Base-by-base conservation (phyloP, 1,140 invertebrate genomes). In the Paraescarpia echinospica region DNA sequence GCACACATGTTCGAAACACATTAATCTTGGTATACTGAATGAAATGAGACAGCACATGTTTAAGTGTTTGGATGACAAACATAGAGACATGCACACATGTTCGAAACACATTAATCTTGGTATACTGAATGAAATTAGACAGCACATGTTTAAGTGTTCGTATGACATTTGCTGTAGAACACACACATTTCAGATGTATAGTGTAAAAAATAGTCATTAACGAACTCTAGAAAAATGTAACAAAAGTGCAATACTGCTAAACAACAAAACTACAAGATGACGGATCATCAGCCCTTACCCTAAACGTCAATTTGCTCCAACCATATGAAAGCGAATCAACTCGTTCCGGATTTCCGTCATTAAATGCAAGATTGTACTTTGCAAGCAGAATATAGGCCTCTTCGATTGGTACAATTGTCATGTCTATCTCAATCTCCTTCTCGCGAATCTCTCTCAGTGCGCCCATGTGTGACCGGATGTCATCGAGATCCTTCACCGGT, bases 341-440 rank as follows among this genome's bases (percentile, higher is more conserved):
- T 95, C 98, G 97, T 95, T 99, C 99, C 48, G 98, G 97, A 94
- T 99, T 98, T 95, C 99, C 98, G 95, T 98, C 97, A 95, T 98
- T 98, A 1, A 99, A 98, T 22, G 97, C 97, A 0, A 99, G 97
- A 92, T 99, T 98, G 95, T 98, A 99, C 41, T 98, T 97, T 8
- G 97, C 98, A 0, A 99, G 97, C 33, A 99, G 97, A 94, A 98
- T 98, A 96, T 99, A 99, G 0, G 98, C 98, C 96, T 99, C 99
- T 96, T 99, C 99, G 91, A 99, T 98, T 0, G 98, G 98, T 94
- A 98, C 98, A 90, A 99, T 99, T 93, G 97, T 98, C 59, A 99
- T 96, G 95, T 99, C 99, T 97, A 99, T 98, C 94, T 99, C 98
- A 18, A 99, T 98, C 96, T 99, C 98, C 95, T 98, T 98, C 95